A percentile compares a stretch with the other conserved stretches of the same genome.
phyloP scores from a whole-genome alignment of 2,888 invertebrate species.

The Euplexia lucipara region DNA sequence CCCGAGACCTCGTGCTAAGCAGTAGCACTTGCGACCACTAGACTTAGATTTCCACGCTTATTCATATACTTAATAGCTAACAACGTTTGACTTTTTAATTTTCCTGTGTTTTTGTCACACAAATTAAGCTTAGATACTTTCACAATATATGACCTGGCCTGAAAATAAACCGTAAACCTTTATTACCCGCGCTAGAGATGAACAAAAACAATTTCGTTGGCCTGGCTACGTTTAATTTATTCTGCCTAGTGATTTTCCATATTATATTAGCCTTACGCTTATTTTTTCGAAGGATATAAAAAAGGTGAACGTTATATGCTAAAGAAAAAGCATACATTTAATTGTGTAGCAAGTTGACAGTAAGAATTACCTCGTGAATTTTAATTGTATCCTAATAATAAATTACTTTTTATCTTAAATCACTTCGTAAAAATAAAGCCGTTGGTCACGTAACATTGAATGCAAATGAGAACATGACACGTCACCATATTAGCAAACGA shows the following conservation, averaged over 20 bases:
- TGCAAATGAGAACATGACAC: too few relatives aligned
- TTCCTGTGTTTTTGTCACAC: slow-evolving; percentile 59
- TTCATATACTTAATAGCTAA: too few relatives aligned
- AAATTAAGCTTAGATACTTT: slow-evolving; percentile 64
- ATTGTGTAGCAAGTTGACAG: background rate
- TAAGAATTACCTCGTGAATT: too few relatives aligned
- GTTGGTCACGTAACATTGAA: too few relatives aligned
- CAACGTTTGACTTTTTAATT: slow-evolving; percentile 23
- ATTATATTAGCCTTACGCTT: slow-evolving; percentile 5
- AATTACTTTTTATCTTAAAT: too few relatives aligned
- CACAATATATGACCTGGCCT: slow-evolving; percentile 52
- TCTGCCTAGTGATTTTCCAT: slow-evolving; percentile 32
- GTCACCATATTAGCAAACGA: too few relatives aligned
- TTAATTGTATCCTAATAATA: too few relatives aligned
- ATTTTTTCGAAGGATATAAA: background rate
- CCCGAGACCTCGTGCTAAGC: too few relatives aligned
- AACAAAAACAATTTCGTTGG: slow-evolving; percentile 58
- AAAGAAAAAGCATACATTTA: background rate
- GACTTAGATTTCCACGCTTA: too few relatives aligned
- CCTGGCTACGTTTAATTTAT: slow-evolving; percentile 45
- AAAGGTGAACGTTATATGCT: background rate
- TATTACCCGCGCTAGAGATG: slow-evolving; percentile 45
- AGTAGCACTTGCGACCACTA: too few relatives aligned
- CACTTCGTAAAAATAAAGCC: too few relatives aligned
- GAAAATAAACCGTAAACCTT: slow-evolving; percentile 53